Conservation (phyloP, 2,797 vertebrate species). For the Syndactyla subalaris region DNA sequence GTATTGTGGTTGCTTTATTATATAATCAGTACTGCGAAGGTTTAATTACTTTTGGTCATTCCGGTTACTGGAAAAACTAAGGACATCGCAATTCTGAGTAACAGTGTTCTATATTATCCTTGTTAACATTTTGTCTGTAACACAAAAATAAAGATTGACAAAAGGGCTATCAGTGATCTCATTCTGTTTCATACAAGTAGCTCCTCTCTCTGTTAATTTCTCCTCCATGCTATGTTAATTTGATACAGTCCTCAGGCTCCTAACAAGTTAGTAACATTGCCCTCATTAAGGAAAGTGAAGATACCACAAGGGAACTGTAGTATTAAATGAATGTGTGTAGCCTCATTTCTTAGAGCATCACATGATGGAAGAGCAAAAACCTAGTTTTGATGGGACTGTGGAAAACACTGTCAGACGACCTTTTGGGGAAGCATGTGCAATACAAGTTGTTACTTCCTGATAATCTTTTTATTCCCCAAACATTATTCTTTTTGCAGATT, state of each 20-base stretch:
- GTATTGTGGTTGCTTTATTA: background rate
- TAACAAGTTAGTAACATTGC: slow-evolving; percentile 42
- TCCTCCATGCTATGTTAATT: slow-evolving; percentile 33
- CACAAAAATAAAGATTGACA: background rate
- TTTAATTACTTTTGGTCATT: slow-evolving; percentile 32
- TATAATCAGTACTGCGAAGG: background rate
- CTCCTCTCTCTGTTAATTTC: slow-evolving; percentile 19
- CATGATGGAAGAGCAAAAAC: slow-evolving; percentile 1
- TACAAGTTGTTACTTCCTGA: background rate
- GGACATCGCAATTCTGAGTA: background rate
- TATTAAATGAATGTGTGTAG: background rate
- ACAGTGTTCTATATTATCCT: background rate
- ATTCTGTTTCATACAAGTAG: slow-evolving; percentile 4
- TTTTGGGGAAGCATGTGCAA: background rate
- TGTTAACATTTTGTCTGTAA: background rate
- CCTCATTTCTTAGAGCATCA: slow-evolving; percentile 28
- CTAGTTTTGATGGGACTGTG: background rate
- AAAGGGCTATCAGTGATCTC: background rate
- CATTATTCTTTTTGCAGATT: background rate
- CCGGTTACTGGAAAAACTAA: background rate
- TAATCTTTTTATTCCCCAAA: background rate
- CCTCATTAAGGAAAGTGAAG: slow-evolving; percentile 53
- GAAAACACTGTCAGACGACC: background rate
- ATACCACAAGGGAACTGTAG: slow-evolving; percentile 2
- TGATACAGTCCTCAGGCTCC: slow-evolving; percentile 39